phyloP scores from a whole-genome alignment of 2,797 vertebrate genomes.

The Ctenopoma multispine region DNA sequence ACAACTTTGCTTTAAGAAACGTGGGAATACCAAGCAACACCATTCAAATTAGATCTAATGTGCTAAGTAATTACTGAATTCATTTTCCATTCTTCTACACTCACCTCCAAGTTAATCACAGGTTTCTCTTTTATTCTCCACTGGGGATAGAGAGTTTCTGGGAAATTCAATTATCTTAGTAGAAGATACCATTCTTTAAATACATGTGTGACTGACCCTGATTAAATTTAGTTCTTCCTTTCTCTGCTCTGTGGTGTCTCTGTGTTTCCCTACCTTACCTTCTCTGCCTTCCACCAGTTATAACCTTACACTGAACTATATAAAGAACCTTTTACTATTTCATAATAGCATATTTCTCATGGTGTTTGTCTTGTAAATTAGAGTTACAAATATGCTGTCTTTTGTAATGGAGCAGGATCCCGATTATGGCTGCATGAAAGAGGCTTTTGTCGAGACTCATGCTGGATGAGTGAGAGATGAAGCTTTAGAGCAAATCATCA shows the following conservation, averaged over 20 bases:
- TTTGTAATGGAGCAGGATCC: slow-evolving; percentile 26
- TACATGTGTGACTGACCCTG: slow-evolving; percentile 28
- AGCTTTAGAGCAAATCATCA: slow-evolving; percentile 46
- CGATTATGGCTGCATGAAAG: slow-evolving; percentile 25
- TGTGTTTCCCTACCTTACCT: neutral
- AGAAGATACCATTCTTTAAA: slow-evolving; percentile 53
- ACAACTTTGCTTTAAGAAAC: slow-evolving; percentile 39
- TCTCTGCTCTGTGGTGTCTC: slow-evolving; percentile 12
- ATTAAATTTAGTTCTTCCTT: slow-evolving; percentile 45
- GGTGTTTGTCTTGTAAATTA: slow-evolving; percentile 31
- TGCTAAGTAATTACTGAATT: slow-evolving; percentile 64
- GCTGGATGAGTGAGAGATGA: slow-evolving; percentile 33
- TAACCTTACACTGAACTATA: slow-evolving; percentile 4
- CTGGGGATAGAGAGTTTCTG: slow-evolving; percentile 54
- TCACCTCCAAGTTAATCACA: slow-evolving; percentile 73
- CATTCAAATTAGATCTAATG: slow-evolving; percentile 66
- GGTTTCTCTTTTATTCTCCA: slow-evolving; percentile 49
- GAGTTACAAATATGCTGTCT: slow-evolving; percentile 11
- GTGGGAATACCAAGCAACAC: slow-evolving; percentile 50
- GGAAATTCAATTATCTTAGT: slow-evolving; percentile 65
- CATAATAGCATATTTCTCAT: slow-evolving; percentile 19
- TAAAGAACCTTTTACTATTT: slow-evolving; percentile 22
- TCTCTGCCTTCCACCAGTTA: neutral
- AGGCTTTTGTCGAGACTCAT: slow-evolving; percentile 55
- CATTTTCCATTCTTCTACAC: slow-evolving; percentile 61